A percentile compares a stretch with the other conserved stretches of the same genome.
Evolutionary conservation across 2,888 invertebrate species (phyloP).

Genomic region (Ariolimax columbianus): DNA sequence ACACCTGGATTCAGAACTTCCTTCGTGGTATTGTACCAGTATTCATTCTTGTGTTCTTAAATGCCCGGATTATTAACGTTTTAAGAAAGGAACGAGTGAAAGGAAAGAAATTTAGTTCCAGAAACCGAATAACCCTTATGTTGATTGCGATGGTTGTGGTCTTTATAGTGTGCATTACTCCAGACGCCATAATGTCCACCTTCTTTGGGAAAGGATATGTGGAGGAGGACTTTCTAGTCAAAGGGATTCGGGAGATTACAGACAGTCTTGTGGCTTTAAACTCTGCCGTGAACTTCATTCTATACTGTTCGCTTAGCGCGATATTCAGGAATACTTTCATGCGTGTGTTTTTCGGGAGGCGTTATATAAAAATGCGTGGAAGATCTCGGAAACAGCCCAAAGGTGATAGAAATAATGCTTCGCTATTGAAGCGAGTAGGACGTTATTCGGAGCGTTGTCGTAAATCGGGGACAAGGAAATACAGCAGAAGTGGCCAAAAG

Average conservation of each 20-base stretch:
- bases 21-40: slow-evolving; percentile 75
- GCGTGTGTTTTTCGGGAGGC: slow-evolving; percentile 50
- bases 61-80: slow-evolving; percentile 74
- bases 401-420: slow-evolving; percentile 12
- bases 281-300: slow-evolving; percentile 76
- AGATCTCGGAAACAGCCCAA: slow-evolving; percentile 20
- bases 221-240: slow-evolving; percentile 73
- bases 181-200: slow-evolving; percentile 77
- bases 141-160: slow-evolving; percentile 76
- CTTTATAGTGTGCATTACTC: slow-evolving; percentile 77
- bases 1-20: slow-evolving; percentile 75
- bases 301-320: slow-evolving; percentile 76
- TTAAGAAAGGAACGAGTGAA: slow-evolving; percentile 72
- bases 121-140: slow-evolving; percentile 77
- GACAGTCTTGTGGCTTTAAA: slow-evolving; percentile 76
- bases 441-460: neutral
- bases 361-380: slow-evolving; percentile 23
- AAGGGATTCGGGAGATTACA: slow-evolving; percentile 77
- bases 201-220: slow-evolving; percentile 76
- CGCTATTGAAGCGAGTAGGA: neutral
- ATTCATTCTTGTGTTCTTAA: slow-evolving; percentile 72
- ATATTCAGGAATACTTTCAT: slow-evolving; percentile 73
- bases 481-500: neutral
- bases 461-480: neutral
- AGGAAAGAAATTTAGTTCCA: slow-evolving; percentile 69